These are phyloP conservation scores for Drosophila mimica DNA, from an alignment of 2,888 invertebrate species.

Conservation along the genomic window DNA sequence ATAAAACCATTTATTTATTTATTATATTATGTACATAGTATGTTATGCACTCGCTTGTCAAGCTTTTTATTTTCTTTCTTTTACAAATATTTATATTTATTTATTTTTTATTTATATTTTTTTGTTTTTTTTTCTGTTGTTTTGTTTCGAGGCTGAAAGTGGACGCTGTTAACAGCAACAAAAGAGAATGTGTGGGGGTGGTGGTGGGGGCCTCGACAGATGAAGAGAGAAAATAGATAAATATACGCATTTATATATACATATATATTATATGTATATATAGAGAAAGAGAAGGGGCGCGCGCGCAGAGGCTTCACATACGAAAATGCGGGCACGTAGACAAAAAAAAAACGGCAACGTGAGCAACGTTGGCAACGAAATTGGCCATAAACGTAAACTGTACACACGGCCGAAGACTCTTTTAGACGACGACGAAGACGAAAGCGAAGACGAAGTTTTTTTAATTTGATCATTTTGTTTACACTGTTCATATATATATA, in stretches of 20 bases:
- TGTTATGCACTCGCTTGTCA: slow-evolving; percentile 24
- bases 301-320: slow-evolving; percentile 38
- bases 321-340: slow-evolving; percentile 61
- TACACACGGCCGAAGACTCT: slow-evolving; percentile 44
- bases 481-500: slow-evolving; percentile 27
- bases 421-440: slow-evolving; percentile 18
- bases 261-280: background rate
- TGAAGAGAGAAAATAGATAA: slow-evolving; percentile 14
- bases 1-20: slow-evolving; percentile 2
- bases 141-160: slow-evolving; percentile 22
- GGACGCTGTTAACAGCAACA: slow-evolving; percentile 24
- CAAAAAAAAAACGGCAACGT: slow-evolving; percentile 47
- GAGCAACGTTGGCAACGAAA: slow-evolving; percentile 46
- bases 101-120: slow-evolving; percentile 10
- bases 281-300: slow-evolving; percentile 24
- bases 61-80: slow-evolving; percentile 6
- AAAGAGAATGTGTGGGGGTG: slow-evolving; percentile 29
- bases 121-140: slow-evolving; percentile 5
- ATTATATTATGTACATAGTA: slow-evolving; percentile 4
- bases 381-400: slow-evolving; percentile 54
- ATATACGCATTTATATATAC: background rate
- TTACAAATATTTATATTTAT: slow-evolving; percentile 6
- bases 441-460: slow-evolving; percentile 14
- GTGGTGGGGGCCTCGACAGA: slow-evolving; percentile 8
- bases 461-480: slow-evolving; percentile 35